Percentiles rank a stretch among this genome's conserved stretches.
Evolutionary conservation across 2,113 vertebrate species (phyloP).

Genomic region (Notarius quadriscutis): DNA sequence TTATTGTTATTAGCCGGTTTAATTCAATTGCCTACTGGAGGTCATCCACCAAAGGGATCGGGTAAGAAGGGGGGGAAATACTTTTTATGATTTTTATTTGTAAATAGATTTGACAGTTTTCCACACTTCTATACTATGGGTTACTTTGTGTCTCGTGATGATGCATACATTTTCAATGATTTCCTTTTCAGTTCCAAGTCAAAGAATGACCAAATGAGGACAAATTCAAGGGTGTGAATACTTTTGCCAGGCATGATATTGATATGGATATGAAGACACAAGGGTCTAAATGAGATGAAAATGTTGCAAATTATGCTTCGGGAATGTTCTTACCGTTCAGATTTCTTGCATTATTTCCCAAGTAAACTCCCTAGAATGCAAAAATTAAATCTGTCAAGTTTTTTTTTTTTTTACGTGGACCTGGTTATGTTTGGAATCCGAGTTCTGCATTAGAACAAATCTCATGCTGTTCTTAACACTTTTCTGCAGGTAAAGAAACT

Average conservation of each 20-base stretch:
- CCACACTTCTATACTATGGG: background rate
- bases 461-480: conserved; percentile 15
- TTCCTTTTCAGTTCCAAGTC: background rate
- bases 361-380: background rate
- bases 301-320: background rate
- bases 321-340: background rate
- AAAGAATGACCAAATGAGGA: background rate
- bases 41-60: background rate
- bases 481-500: conserved; percentile 85
- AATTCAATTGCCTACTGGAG: too few relatives aligned
- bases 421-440: background rate
- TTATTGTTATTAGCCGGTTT: too few relatives aligned
- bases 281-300: background rate
- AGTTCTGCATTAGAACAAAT: background rate
- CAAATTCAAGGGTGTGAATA: background rate
- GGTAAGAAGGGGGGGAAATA: background rate
- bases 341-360: background rate
- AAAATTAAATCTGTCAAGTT: background rate
- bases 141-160: background rate
- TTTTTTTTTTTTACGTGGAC: background rate
- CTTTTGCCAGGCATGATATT: background rate
- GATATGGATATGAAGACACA: background rate
- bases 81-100: background rate
- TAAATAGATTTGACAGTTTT: background rate
- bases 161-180: background rate